A percentile compares a stretch with the other conserved stretches of the same genome.
Conservation (phyloP, 2,797 vertebrate genomes). For the Manis javanica region DNA sequence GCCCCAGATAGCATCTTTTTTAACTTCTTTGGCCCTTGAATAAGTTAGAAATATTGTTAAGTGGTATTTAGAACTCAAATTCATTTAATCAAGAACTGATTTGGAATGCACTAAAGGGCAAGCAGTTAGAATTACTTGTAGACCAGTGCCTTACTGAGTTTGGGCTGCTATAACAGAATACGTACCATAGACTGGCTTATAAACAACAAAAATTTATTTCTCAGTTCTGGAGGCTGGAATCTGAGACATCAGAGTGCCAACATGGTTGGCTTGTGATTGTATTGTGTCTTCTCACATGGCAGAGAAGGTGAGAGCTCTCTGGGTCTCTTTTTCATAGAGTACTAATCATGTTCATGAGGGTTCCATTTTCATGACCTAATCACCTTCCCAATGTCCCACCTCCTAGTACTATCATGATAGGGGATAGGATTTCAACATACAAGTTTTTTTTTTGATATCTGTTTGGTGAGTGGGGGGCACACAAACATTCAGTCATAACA, state of each 20-base stretch:
- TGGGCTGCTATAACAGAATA: background rate
- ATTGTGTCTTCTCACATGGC: background rate
- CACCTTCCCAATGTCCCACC: background rate
- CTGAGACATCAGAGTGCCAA: background rate
- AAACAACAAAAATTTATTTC: background rate
- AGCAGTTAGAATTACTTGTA: conserved; percentile 31
- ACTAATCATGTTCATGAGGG: background rate
- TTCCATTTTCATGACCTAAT: background rate
- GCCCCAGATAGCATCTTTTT: background rate
- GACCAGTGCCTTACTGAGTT: background rate
- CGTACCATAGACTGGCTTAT: background rate
- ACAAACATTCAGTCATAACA: background rate
- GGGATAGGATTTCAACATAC: background rate
- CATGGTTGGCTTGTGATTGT: background rate
- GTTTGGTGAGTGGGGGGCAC: background rate
- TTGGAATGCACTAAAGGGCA: background rate
- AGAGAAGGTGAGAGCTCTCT: background rate
- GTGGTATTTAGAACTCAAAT: background rate
- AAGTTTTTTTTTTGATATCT: background rate
- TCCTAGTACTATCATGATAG: background rate
- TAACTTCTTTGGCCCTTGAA: conserved; percentile 21
- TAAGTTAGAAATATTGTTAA: conserved; percentile 25
- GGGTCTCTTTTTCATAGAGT: background rate
- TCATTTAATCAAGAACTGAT: background rate
- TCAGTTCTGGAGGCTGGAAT: background rate